phyloP scores from a whole-genome alignment of 1,140 invertebrate genomes.

The Drosophila pseudoananassae region DNA sequence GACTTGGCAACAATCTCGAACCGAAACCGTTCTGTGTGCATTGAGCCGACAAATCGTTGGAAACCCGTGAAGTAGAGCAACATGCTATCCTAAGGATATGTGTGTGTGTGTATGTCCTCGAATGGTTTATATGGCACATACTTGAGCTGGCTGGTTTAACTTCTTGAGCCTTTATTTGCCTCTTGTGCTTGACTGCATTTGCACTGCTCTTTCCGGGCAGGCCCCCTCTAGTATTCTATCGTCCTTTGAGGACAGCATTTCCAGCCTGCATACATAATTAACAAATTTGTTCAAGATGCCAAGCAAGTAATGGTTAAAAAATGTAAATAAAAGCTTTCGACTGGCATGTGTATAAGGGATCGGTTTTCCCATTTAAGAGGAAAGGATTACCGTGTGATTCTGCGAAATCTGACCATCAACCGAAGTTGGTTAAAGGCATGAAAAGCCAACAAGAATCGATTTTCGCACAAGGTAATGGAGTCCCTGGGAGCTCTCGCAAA shows the following conservation, averaged over 20 bases:
- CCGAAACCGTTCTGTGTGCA: conserved; percentile 29
- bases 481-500: conserved; percentile 7
- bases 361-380: not conserved
- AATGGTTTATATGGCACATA: conserved; percentile 54
- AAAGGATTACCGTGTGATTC: conserved; percentile 19
- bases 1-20: conserved; percentile 42
- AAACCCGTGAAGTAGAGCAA: conserved; percentile 15
- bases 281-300: conserved; percentile 9
- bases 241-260: conserved; percentile 17
- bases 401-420: conserved; percentile 17
- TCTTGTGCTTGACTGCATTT: conserved; percentile 41
- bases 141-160: conserved; percentile 40
- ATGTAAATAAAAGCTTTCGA: not conserved
- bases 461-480: conserved; percentile 11
- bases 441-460: conserved; percentile 35
- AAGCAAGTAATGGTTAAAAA: not conserved
- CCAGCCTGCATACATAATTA: conserved; percentile 43
- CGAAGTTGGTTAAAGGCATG: conserved; percentile 12
- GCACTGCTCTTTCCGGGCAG: conserved; percentile 17
- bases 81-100: conserved; percentile 7
- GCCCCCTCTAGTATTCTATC: not conserved
- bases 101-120: conserved; percentile 1
- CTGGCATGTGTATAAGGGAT: not conserved
- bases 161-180: conserved; percentile 49
- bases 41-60: conserved; percentile 56